Evolutionary conservation across 2,888 invertebrate genomes (phyloP).

Genomic region (Acholoe squamosa): DNA sequence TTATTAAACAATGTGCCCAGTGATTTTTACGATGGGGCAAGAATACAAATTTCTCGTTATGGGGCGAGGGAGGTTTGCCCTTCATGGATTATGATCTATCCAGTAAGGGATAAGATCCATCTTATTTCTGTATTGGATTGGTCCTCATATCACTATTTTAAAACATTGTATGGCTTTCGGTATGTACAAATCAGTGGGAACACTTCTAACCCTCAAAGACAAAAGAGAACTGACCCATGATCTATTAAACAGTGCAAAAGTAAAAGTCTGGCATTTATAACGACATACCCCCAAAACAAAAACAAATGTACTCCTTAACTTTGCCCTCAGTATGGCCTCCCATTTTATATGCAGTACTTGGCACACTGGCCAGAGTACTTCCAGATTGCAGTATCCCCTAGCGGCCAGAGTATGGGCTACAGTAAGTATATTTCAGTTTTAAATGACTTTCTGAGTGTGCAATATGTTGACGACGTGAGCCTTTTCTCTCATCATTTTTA

Average conservation of each 20-base stretch:
- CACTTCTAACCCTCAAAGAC: not conserved
- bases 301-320: too few species aligned
- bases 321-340: conserved; percentile 83
- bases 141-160: not conserved
- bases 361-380: conserved; percentile 99
- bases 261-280: conserved; percentile 3
- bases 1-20: not conserved
- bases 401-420: conserved; percentile 99
- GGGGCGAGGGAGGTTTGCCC: too few species aligned
- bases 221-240: not conserved
- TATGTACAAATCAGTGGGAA: not conserved
- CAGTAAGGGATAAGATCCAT: too few species aligned
- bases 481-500: too few species aligned
- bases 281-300: not conserved
- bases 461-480: too few species aligned
- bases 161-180: not conserved
- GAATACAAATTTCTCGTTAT: too few species aligned
- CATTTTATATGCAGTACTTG: conserved; percentile 97
- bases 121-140: too few species aligned
- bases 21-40: too few species aligned
- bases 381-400: conserved; percentile 97
- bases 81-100: too few species aligned
- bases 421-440: conserved; percentile 89
- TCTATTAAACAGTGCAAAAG: not conserved
- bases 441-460: too few species aligned